Base-by-base conservation (phyloP, 1,140 invertebrate species). In the Ostrea edulis region DNA sequence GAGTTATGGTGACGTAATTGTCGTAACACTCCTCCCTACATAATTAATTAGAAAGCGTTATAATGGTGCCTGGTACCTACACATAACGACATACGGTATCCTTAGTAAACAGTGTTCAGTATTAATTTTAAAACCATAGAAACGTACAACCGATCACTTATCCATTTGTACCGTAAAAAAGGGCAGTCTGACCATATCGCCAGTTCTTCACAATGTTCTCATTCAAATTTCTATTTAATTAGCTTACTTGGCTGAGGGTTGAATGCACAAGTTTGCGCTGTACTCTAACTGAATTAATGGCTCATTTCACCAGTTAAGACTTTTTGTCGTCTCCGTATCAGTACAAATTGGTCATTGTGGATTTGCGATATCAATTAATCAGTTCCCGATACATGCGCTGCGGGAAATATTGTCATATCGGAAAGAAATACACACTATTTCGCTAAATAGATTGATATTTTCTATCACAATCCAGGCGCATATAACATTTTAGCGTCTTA, bases 301-400 rank as follows among this genome's bases (percentile, higher is more conserved):
- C 82, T 83, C 44, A 83, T 83, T 83, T 83, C 44, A 54, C 53
- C 82, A 83, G 82, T 83, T 83, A 53, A 83, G 82, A 83, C 44
- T 54, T 52, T 54, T 83, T 53, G 82, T 35, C 82, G 17, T 83
- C 53, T 83, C 53, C 11, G 25, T 83, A 83, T 83, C 82, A 20
- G 44, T 52, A 53, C 44, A 53, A 83, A 83, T 83, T 83, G 82
- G 44, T 83, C 82, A 53, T 83, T 54, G 82, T 53, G 82, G 82
- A 83, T 53, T 83, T 83, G 82, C 82, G 82, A 83, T 83, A 83
- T 53, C 82, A 83, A 83, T 83, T 83, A 51, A 83, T 83, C 82
- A 83, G 53, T 35, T 35, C 22, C 68, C 29, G 68, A 77, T 77
- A 77, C 68, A 77, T 77, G 68, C 68, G 68, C 68, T 29, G 68